phyloP scores from a whole-genome alignment of 2,888 invertebrate species.

The Carterocephalus palaemon region DNA sequence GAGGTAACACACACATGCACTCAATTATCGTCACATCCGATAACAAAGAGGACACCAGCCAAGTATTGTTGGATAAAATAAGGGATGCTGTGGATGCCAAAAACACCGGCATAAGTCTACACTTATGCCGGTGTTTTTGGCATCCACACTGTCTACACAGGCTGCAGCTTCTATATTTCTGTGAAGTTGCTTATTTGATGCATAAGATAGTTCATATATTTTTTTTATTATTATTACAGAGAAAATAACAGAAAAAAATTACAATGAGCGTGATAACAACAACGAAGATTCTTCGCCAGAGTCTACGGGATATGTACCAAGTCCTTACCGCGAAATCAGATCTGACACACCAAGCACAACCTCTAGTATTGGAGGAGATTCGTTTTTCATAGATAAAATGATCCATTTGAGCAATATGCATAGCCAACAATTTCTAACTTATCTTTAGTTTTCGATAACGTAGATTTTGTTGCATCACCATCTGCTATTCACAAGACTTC shows the following conservation, averaged over 20 bases:
- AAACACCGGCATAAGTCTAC: too few species aligned
- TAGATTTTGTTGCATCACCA: background rate
- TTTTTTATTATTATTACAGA: slow-evolving; percentile 13
- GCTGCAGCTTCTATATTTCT: too few species aligned
- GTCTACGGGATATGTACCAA: background rate
- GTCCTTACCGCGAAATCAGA: background rate
- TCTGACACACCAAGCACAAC: background rate
- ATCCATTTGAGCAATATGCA: background rate
- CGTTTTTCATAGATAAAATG: background rate
- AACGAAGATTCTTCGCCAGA: background rate
- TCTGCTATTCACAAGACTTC: background rate
- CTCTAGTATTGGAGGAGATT: background rate
- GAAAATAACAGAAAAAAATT: slow-evolving; percentile 25
- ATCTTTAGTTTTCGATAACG: background rate
- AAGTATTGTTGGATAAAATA: too few species aligned
- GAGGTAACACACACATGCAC: too few species aligned
- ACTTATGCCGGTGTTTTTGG: too few species aligned
- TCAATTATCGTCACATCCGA: too few species aligned
- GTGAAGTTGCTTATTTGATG: too few species aligned
- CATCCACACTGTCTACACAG: too few species aligned
- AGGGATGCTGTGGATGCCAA: too few species aligned
- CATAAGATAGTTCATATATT: too few species aligned
- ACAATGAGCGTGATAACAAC: slow-evolving; percentile 20
- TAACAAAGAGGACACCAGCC: too few species aligned
- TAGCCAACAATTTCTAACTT: background rate